Percentiles rank a stretch among this genome's conserved stretches.
Evolutionary conservation across 2,113 vertebrate genomes (phyloP).

Genomic region (Lipophrys pholis): DNA sequence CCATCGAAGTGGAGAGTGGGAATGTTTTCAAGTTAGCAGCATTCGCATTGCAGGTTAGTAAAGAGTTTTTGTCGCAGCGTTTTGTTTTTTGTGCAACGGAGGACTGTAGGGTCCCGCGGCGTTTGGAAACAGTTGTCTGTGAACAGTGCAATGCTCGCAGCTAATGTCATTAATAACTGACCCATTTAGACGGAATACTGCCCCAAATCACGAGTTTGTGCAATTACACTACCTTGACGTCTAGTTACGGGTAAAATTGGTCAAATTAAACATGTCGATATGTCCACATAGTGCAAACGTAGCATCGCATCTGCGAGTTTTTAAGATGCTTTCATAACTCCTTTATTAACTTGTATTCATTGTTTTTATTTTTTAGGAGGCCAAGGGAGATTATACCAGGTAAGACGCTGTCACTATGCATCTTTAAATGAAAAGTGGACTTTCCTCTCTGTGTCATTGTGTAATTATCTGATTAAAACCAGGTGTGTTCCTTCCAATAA

Average conservation of each 20-base stretch:
- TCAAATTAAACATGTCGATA: neutral
- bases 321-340: neutral
- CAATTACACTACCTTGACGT: neutral
- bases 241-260: neutral
- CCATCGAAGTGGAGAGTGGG: conserved; percentile 91
- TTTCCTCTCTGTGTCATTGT: too few species aligned
- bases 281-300: neutral
- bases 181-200: too few species aligned
- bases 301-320: neutral
- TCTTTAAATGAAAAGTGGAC: too few species aligned
- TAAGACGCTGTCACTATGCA: conserved; percentile 75
- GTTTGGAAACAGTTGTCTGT: conserved; percentile 59
- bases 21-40: conserved; percentile 93
- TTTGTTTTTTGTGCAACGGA: conserved; percentile 3
- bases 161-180: neutral
- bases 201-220: neutral
- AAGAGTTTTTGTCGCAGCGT: conserved; percentile 37
- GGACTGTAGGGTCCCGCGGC: conserved; percentile 25
- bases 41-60: conserved; percentile 93
- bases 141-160: neutral
- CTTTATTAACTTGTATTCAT: conserved; percentile 35
- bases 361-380: conserved; percentile 88
- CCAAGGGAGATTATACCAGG: conserved; percentile 94
- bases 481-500: too few species aligned
- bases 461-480: too few species aligned